Percentiles rank a stretch among this genome's conserved stretches.
Evolutionary conservation across 2,888 invertebrate genomes (phyloP).

Genomic region (Emmelina monodactyla): DNA sequence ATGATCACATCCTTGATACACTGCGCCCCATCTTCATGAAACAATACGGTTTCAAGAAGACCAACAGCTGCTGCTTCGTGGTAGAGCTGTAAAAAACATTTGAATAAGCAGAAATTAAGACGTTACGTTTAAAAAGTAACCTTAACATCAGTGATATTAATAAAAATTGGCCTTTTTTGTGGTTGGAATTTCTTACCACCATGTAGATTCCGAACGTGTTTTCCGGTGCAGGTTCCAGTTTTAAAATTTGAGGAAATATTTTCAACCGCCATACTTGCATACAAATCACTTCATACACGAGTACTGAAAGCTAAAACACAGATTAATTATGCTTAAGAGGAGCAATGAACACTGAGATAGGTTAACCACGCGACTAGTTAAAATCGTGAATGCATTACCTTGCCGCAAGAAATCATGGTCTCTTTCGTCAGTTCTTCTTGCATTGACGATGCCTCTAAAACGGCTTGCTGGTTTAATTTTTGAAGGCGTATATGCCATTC

Average conservation of each 20-base stretch:
- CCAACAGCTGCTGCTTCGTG: slow-evolving; percentile 84
- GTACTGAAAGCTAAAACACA: slow-evolving; percentile 67
- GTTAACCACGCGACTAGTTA: background rate
- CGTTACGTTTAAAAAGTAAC: too few species aligned
- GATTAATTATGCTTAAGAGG: background rate
- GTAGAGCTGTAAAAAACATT: slow-evolving; percentile 73
- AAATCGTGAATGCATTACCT: slow-evolving; percentile 51
- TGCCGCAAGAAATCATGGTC: slow-evolving; percentile 75
- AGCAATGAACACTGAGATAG: background rate
- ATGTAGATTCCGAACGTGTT: slow-evolving; percentile 81
- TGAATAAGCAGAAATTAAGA: too few species aligned
- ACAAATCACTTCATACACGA: slow-evolving; percentile 84
- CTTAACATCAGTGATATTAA: too few species aligned
- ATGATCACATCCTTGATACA: slow-evolving; percentile 77
- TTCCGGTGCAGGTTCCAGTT: slow-evolving; percentile 70
- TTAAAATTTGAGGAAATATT: slow-evolving; percentile 78
- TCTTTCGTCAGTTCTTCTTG: slow-evolving; percentile 89
- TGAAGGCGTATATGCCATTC: slow-evolving; percentile 84
- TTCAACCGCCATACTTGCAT: slow-evolving; percentile 87
- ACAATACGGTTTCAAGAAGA: slow-evolving; percentile 82
- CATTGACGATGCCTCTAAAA: slow-evolving; percentile 78
- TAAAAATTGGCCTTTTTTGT: too few species aligned
- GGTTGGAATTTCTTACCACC: slow-evolving; percentile 72
- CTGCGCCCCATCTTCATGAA: slow-evolving; percentile 81
- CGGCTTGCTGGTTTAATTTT: slow-evolving; percentile 87